phyloP scores from a whole-genome alignment of 2,113 vertebrate species.

The Cercocebus atys region DNA sequence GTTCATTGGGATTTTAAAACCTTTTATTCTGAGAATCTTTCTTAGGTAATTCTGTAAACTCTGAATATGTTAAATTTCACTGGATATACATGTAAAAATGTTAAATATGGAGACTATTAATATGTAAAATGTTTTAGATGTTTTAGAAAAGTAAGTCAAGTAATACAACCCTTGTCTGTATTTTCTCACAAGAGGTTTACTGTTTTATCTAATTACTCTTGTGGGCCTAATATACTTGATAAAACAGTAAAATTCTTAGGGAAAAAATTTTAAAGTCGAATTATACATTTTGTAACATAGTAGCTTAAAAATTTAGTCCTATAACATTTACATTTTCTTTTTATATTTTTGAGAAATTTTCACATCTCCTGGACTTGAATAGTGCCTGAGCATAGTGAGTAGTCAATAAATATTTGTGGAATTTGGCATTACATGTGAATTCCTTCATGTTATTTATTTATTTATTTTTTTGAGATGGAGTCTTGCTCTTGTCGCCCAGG shows the following conservation, averaged over 20 bases:
- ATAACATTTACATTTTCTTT: not conserved
- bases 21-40: not conserved
- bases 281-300: not conserved
- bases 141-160: slow-evolving; percentile 41
- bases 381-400: not conserved
- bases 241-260: slow-evolving; percentile 8
- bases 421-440: slow-evolving; percentile 4
- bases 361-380: not conserved
- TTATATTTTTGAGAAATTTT: slow-evolving; percentile 18
- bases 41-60: not conserved
- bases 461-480: not conserved
- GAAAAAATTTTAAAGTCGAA: not conserved
- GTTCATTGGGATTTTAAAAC: not conserved
- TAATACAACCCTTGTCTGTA: not conserved
- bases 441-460: slow-evolving; percentile 35
- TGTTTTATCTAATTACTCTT: not conserved
- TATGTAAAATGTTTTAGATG: slow-evolving; percentile 25
- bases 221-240: not conserved
- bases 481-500: no score
- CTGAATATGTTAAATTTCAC: not conserved
- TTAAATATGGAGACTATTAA: slow-evolving; percentile 10
- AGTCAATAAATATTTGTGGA: not conserved
- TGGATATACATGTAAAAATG: slow-evolving; percentile 15
- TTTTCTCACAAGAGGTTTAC: not conserved
- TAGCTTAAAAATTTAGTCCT: not conserved